Conservation (phyloP, 2,888 invertebrate species). For the Atethmia centrago region DNA sequence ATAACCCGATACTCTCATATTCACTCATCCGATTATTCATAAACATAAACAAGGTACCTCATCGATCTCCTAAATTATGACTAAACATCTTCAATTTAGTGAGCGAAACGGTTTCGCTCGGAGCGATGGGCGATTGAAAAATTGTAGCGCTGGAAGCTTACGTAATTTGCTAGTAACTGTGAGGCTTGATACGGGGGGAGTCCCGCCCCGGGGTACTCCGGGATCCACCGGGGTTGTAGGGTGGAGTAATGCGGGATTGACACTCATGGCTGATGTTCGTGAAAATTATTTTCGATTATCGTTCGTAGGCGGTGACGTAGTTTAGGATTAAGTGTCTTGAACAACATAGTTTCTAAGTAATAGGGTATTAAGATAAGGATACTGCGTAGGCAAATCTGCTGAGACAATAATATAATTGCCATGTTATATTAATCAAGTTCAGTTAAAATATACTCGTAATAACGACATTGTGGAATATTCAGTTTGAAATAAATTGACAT, state of each 20-base stretch:
- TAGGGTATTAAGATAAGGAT: background rate
- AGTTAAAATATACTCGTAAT: background rate
- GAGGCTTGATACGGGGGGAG: constrained; percentile 68
- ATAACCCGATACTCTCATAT: constrained; percentile 6
- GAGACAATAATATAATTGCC: background rate
- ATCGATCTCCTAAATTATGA: constrained; percentile 76
- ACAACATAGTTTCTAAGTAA: constrained; percentile 5
- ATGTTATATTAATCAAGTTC: background rate
- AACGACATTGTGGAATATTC: background rate
- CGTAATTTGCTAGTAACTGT: constrained; percentile 82
- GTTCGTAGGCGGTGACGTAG: constrained; percentile 10
- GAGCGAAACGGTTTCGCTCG: constrained; percentile 76
- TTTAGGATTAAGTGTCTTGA: constrained; percentile 16
- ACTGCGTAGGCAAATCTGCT: background rate
- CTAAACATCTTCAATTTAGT: constrained; percentile 82
- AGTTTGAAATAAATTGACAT: background rate
- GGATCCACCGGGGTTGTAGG: constrained; percentile 64
- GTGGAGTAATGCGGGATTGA: constrained; percentile 63
- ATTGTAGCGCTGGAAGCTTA: constrained; percentile 82
- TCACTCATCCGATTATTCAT: constrained; percentile 35
- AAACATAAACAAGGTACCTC: constrained; percentile 49
- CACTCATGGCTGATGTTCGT: constrained; percentile 58
- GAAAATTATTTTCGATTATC: constrained; percentile 61
- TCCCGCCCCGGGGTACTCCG: constrained; percentile 67
- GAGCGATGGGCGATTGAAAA: constrained; percentile 87